Percentiles rank a stretch among this genome's conserved stretches.
Conservation (phyloP, 1,140 invertebrate species). For the Leptopilina clavipes region DNA sequence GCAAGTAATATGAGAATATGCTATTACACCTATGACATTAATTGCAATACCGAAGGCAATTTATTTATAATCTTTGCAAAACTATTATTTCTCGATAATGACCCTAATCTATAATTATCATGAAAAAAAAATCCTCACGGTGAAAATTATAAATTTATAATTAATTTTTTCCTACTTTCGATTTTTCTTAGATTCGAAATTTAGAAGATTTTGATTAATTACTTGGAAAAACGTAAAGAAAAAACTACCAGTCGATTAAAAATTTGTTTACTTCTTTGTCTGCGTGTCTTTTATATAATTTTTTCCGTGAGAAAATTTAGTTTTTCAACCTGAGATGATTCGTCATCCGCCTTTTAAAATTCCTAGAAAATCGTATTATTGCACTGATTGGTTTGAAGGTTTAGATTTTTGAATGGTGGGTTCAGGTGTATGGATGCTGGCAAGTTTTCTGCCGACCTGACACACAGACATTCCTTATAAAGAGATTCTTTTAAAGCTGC, state of each 20-base stretch:
- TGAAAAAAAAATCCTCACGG: not conserved
- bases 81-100: not conserved
- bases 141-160: too few relatives aligned
- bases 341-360: not conserved
- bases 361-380: conserved; percentile 13
- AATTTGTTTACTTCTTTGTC: too few relatives aligned
- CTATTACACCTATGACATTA: not conserved
- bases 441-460: conserved; percentile 20
- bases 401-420: conserved; percentile 13
- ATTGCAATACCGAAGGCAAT: not conserved
- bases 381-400: conserved; percentile 21
- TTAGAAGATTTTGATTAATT: too few relatives aligned
- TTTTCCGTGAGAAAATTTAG: too few relatives aligned
- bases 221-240: too few relatives aligned
- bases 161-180: too few relatives aligned
- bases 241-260: too few relatives aligned
- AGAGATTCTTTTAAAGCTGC: conserved; percentile 9
- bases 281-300: too few relatives aligned
- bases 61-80: conserved; percentile 10
- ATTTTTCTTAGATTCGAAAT: too few relatives aligned
- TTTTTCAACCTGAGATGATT: not conserved
- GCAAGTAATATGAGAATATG: too few relatives aligned
- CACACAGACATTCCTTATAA: conserved; percentile 15
- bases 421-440: conserved; percentile 7
- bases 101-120: too few relatives aligned